Evolutionary conservation across 1,140 invertebrate species (phyloP).

Genomic region (Drosophila orosa): DNA sequence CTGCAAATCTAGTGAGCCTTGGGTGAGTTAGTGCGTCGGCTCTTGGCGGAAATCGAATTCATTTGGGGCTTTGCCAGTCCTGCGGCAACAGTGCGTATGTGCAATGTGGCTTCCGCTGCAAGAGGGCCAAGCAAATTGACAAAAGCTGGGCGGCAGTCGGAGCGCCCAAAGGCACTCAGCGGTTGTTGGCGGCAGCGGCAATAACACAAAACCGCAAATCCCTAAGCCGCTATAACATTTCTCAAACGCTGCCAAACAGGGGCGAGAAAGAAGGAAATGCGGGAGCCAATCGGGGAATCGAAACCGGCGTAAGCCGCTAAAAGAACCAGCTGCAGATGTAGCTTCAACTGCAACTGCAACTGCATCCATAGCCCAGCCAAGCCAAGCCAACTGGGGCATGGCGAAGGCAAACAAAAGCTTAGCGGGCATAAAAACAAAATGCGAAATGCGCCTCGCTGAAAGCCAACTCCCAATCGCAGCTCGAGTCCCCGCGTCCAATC

Average conservation of each 20-base stretch:
- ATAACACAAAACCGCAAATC: conserved; percentile 76
- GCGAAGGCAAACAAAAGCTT: conserved; percentile 75
- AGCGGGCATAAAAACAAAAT: conserved; percentile 58
- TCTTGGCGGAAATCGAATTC: conserved; percentile 44
- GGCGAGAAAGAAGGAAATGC: neutral
- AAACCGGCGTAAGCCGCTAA: conserved; percentile 59
- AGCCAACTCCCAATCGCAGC: conserved; percentile 8
- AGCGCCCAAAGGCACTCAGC: conserved; percentile 42
- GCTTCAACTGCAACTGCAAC: conserved; percentile 41
- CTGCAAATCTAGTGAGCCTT: conserved; percentile 3
- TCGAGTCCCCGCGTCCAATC: conserved; percentile 13
- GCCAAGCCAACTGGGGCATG: conserved; percentile 43
- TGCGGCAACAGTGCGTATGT: conserved; percentile 65
- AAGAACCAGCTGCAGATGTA: conserved; percentile 50
- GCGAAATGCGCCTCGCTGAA: conserved; percentile 29
- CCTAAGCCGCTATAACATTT: conserved; percentile 78
- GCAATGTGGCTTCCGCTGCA: conserved; percentile 65
- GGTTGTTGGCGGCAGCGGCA: conserved; percentile 48
- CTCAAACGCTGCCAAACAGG: conserved; percentile 60
- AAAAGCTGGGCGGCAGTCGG: conserved; percentile 55
- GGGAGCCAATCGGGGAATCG: conserved; percentile 41
- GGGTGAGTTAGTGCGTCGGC: conserved; percentile 23
- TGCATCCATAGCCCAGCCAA: conserved; percentile 17
- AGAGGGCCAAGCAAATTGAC: conserved; percentile 68
- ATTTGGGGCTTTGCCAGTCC: conserved; percentile 37